Evolutionary conservation across 1,140 invertebrate species (phyloP), one percentile per base, ranked within the genome.

Genomic region (Drosophila tristis): DNA sequence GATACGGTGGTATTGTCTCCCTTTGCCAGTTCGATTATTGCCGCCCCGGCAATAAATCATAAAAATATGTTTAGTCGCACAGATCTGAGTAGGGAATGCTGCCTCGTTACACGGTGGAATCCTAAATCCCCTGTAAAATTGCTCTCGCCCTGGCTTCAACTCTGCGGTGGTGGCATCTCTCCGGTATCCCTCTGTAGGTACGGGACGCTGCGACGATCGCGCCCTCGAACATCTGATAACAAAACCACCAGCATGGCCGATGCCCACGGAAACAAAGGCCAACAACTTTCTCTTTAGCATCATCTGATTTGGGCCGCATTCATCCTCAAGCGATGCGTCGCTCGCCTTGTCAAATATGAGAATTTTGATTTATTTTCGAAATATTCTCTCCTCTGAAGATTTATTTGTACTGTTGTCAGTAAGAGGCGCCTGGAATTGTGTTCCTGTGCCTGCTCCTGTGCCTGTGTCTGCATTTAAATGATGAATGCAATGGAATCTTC

Each of bases 161-260:
- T 55, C 47, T 56, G 50, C 43, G 62, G 45, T 58, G 55, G n/a
- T 51, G 48, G 39, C 35, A 39, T 39, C 11, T 39, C 35, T 5
- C 35, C 13, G 35, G 35, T 39, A 13, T 13, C 11, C 35, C 35
- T 39, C 0, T 35, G 35, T 50, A 50, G 63, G 48, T 39, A 61
- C 8, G 9, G 54, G 45, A 25, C 56, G 54, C 45, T 59, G 63
- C 39, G 64, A 53, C 63, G 80, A 90, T 90, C 87, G 87, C 87
- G 87, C 87, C 87, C 76, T 87, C 82, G 65, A 58, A 50, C 76
- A 80, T 84, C 82, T 87, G 87, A 90, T 90, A 90, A 87, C 87
- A 90, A 90, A 90, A 90, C 87, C 87, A 90, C 87, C 74, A 74
- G 65, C 79, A 78, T 73, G 67, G 77, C 72, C 74, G 78, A 81